Base-by-base conservation (phyloP, 2,797 vertebrate species). In the Eulemur coronatus region DNA sequence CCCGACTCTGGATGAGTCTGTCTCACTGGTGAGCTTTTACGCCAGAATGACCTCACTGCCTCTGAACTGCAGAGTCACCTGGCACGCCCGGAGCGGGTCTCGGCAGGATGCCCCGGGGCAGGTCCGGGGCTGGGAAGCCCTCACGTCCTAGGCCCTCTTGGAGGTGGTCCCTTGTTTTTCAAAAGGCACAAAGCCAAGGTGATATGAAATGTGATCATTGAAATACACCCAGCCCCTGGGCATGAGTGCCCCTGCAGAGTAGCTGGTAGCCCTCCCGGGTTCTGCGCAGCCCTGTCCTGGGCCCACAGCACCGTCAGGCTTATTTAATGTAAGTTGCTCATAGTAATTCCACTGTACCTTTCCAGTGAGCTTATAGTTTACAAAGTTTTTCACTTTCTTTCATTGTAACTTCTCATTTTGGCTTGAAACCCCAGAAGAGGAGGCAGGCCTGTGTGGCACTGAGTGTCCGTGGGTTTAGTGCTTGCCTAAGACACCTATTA, bases 151-250 rank as follows among this genome's bases (percentile, higher is more conserved):
- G 38, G 30, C 41, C n/a, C 46, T 35, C 78, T 57, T n/a, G 50
- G 70, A n/a, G 52, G 22, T 3, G 12, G 26, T 9, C 46, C 11
- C 1, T 13, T 33, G 24, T 12, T 43, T 59, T 48, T 73, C 73
- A 63, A 20, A 57, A 80, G 69, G 22, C 10, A 28, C 35, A 26
- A 17, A 72, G 72, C 33, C 14, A 41, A 43, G 14, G 70, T 17
- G 18, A 33, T 7, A 33, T 7, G 35, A 30, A 1, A 26, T 28
- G 33, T 0, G n/a, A 1, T 59, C 26, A 2, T 69, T 43, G 57
- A 59, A 0, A 30, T 14, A 8, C 0, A 6, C 48, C 61, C 12
- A 5, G 24, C 24, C 38, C 17, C 17, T 61, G 9, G 0, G 0
- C 28, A 26, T 38, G 8, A 55, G 33, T 1, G 38, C 55, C 13